Evolutionary conservation across 2,113 vertebrate species (phyloP).

Genomic region (Formicarius rufipectus): DNA sequence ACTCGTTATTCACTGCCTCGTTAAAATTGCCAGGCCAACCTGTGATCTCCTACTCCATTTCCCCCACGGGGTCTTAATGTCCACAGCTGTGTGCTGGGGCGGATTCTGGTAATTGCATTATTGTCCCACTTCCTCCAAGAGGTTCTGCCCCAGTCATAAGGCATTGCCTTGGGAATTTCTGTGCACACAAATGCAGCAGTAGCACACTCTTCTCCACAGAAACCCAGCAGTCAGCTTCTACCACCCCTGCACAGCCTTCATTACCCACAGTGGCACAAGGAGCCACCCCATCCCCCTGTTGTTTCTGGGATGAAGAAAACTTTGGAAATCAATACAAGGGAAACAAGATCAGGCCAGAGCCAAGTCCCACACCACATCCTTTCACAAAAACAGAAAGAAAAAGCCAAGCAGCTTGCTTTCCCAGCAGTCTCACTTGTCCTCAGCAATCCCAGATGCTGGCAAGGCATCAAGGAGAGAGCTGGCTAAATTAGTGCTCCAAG

Average conservation of each 20-base stretch:
- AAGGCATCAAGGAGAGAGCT: slow-evolving; percentile 23
- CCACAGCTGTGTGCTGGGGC: neutral
- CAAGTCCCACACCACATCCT: slow-evolving; percentile 32
- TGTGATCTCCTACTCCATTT: neutral
- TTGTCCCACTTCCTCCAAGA: neutral
- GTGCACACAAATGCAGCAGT: neutral
- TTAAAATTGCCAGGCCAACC: neutral
- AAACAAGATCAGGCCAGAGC: neutral
- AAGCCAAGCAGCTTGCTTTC: neutral
- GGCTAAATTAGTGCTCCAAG: neutral
- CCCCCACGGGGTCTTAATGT: accelerated
- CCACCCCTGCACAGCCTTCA: neutral
- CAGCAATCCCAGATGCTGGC: neutral
- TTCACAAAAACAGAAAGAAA: neutral
- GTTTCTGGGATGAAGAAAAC: neutral
- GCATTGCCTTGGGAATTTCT: neutral
- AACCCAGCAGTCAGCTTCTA: neutral
- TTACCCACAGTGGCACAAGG: neutral
- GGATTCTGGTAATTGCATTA: neutral
- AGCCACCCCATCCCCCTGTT: neutral
- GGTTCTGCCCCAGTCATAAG: neutral
- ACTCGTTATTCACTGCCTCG: neutral
- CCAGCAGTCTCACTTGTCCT: neutral
- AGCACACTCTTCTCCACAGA: accelerated
- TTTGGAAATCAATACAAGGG: slow-evolving; percentile 12